Base-by-base conservation (phyloP, 1,140 invertebrate species). In the Lasioglossum baleicum region DNA sequence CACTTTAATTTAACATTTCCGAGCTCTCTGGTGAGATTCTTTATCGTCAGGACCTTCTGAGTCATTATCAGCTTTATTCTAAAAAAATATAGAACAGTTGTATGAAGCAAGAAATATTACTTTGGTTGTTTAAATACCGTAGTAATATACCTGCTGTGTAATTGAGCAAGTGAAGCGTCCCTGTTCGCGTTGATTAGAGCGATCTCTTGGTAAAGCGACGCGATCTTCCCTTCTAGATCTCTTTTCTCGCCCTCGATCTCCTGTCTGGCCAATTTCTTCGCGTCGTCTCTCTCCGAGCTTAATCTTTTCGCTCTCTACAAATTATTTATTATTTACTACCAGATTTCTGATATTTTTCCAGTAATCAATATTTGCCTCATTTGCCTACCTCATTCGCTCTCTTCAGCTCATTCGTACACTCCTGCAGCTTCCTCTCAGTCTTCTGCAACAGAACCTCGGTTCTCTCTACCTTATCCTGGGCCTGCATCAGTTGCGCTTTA, bases 51-150 rank as follows among this genome's bases (percentile, higher is more conserved):
- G 88, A 97, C 96, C 92, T 97, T 97, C 64, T 96, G 95, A 0
- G 95, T 94, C 10, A 97, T 94, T 2, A 96, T 95, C 73, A 97
- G 94, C 91, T 97, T 97, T 60, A 97, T 96, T 85, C 96, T 96
- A 26, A 68, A 85, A 85, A 94, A 89, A 91, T 17, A 53, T 77
- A 90, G 90, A 76, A 93, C 7, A 0, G 35, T 35, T 5, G 90
- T 90, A 51, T 48, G 7, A 22, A n/a, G 8, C 7, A 6, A 58
- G 5, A n/a, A 2, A 53, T 53, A 20, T 17, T 20, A 7, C 4
- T 53, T 20, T 53, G 17, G 5, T 17, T 17, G 17, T 53, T 53
- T 53, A 35, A 70, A 76, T 68, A 13, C 11, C 11, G 44, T 17
- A 17, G n/a, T 22, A n/a, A 7, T 61, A 56, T 70, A 92, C 91